A percentile compares a stretch with the other conserved stretches of the same genome.
These are phyloP conservation scores for Neotoma lepida DNA, from an alignment of 2,113 vertebrate species.

Conservation along the genomic window DNA sequence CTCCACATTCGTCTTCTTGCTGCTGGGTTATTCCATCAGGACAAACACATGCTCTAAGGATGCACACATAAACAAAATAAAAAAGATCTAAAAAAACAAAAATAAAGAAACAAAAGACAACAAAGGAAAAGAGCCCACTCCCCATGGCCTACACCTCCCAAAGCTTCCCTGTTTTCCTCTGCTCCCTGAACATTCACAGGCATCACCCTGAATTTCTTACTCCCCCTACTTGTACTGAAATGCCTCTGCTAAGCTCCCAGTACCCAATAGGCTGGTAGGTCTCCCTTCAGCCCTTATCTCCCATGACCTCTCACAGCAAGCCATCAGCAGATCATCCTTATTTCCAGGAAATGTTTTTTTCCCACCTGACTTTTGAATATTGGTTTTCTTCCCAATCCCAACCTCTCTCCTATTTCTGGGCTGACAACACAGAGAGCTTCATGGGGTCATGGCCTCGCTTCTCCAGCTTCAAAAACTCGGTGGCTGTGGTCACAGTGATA, in stretches of 20 bases:
- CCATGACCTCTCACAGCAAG: not conserved
- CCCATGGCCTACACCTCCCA: not conserved
- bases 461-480: not conserved
- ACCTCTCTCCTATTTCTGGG: not conserved
- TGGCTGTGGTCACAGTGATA: not conserved
- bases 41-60: not conserved
- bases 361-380: not conserved
- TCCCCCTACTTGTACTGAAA: not conserved
- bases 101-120: not conserved
- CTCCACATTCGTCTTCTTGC: not conserved
- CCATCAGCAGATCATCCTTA: not conserved
- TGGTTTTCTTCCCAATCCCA: not conserved
- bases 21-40: not conserved
- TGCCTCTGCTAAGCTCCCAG: too few species aligned
- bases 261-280: accelerated
- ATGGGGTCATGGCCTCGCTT: not conserved
- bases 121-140: not conserved
- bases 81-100: not conserved
- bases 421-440: not conserved
- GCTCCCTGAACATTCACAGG: not conserved
- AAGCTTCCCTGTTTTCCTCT: not conserved
- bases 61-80: not conserved
- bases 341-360: not conserved
- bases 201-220: accelerated
- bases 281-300: not conserved